Conservation (phyloP, 2,113 vertebrate genomes). For the Tyto alba region DNA sequence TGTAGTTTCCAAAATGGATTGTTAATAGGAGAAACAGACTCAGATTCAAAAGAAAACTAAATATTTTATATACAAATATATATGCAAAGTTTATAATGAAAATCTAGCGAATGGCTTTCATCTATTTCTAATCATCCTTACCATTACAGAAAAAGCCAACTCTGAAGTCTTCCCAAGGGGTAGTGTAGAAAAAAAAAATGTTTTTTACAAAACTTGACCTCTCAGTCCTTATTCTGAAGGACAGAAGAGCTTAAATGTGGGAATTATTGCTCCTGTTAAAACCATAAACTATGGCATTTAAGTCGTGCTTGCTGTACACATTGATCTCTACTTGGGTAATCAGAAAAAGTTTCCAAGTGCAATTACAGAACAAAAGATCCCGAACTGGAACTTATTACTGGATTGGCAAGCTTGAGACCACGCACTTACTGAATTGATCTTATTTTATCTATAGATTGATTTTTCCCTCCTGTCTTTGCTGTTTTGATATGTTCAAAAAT, state of each 20-base stretch:
- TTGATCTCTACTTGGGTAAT: not conserved
- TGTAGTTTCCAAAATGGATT: not conserved
- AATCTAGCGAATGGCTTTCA: not conserved
- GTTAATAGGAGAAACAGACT: not conserved
- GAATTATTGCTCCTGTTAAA: not conserved
- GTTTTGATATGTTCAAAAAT: not conserved
- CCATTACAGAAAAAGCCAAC: not conserved
- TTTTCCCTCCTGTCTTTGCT: not conserved
- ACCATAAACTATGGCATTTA: not conserved
- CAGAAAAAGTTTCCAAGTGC: constrained; percentile 34
- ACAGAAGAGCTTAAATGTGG: not conserved
- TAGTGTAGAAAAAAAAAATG: not conserved
- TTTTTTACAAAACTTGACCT: not conserved
- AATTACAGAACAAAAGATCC: constrained; percentile 29
- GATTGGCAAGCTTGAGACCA: not conserved
- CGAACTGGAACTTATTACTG: not conserved
- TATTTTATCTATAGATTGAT: constrained; percentile 5
- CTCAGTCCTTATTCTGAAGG: not conserved
- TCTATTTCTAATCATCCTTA: not conserved
- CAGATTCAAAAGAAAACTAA: not conserved
- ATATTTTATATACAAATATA: not conserved
- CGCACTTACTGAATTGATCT: constrained; percentile 5
- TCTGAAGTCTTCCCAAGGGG: not conserved
- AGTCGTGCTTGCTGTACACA: not conserved
- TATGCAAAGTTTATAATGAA: not conserved